Base-by-base conservation (phyloP, 2,888 invertebrate species). In the Bursaphelenchus okinawaensis region DNA sequence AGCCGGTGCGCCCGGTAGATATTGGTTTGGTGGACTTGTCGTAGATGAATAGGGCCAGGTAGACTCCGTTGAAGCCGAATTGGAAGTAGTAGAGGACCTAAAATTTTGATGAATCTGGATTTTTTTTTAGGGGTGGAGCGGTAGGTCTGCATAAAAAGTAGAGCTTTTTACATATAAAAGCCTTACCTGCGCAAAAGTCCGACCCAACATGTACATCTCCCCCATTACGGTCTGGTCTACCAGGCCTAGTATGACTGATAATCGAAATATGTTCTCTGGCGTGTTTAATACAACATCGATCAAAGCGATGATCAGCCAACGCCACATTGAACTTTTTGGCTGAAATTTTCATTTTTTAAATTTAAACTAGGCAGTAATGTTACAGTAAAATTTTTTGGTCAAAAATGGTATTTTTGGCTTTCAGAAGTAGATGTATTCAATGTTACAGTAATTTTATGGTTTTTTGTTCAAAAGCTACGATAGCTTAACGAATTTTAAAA, bases 41-140 rank as follows among this genome's bases (percentile, higher is more conserved):
- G 62, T 73, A 75, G 66, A 75, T 72, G 68, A 75, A 75, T 20
- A 75, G 58, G 9, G 75, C 75, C 24, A 75, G 65, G 54, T 75
- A 75, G 26, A 75, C 68, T 16, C 68, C 73, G 64, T 75, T 75
- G 68, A 75, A 75, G 50, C 65, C 69, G 66, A 72, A 75, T 59
- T 75, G 75, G 24, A 64, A 67, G 62, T 75, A 75, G 66, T 75
- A 75, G 19, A 73, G 68, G 16, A 73, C 68, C 74, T 73, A 65
- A n/a, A 71, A 40, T 16, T n/a, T n/a, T 63, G 24, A 29, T 22
- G 0, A 9, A 9, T 23, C 7, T 20, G 12, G 7, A 16, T 16
- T 28, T 26, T 2, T 28, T 58, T 27, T n/a, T n/a, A n/a, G n/a
- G n/a, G n/a, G 16, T 19, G 19, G 8, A 7, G 57, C n/a, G 19